A percentile compares a stretch with the other conserved stretches of the same genome.
phyloP scores from a whole-genome alignment of 1,140 invertebrate genomes.

The Anastatus disparis region DNA sequence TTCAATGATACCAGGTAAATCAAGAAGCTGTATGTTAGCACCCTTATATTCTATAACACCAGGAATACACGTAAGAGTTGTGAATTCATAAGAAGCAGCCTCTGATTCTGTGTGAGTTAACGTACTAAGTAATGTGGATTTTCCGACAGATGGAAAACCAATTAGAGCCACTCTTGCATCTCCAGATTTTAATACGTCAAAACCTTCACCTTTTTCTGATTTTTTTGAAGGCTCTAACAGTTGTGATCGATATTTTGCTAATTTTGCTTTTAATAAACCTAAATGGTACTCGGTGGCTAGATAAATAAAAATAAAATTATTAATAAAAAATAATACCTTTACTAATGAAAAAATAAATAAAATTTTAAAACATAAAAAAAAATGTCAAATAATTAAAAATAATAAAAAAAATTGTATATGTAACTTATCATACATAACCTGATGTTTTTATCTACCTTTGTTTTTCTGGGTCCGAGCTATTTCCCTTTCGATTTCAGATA shows the following conservation, averaged over 20 bases:
- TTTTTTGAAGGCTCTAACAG: conserved; percentile 95
- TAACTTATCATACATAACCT: conserved; percentile 26
- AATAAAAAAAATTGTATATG: not conserved
- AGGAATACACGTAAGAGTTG: conserved; percentile 98
- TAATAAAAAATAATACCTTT: too few species aligned
- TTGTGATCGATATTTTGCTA: conserved; percentile 97
- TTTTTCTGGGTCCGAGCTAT: conserved; percentile 99
- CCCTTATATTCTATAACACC: conserved; percentile 98
- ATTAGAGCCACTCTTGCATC: conserved; percentile 98
- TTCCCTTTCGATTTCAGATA: conserved; percentile 97
- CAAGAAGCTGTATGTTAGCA: conserved; percentile 97
- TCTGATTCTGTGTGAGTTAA: conserved; percentile 95
- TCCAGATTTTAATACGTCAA: conserved; percentile 99
- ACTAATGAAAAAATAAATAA: conserved; percentile 20
- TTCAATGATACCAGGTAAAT: conserved; percentile 98
- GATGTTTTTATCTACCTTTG: conserved; percentile 80
- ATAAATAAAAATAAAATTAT: conserved; percentile 56
- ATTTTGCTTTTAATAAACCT: conserved; percentile 96
- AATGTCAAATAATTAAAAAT: conserved; percentile 9
- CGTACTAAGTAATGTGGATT: conserved; percentile 94
- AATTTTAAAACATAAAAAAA: too few species aligned
- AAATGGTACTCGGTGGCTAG: conserved; percentile 99
- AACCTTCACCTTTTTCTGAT: conserved; percentile 98
- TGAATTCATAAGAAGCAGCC: conserved; percentile 98
- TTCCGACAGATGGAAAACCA: conserved; percentile 96